Base-by-base conservation (phyloP, 1,140 invertebrate genomes). In the Armadillidium nasatum region DNA sequence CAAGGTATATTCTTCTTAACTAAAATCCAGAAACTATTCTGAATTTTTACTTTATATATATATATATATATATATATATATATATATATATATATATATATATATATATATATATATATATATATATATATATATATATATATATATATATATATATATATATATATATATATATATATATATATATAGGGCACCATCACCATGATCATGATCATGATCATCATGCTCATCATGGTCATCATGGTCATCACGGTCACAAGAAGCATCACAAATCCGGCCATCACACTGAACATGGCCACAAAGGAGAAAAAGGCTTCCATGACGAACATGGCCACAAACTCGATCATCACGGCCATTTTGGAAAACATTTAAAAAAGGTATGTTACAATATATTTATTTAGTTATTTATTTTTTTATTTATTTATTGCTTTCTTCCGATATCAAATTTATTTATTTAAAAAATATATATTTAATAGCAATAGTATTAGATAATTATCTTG, bases 171-270 rank as follows among this genome's bases (percentile, higher is more conserved):
- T 22, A 22, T 66, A 66, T n/a, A 66, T 66, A 66, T 66, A 22
- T 66, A 66, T n/a, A 22, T n/a, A n/a, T 66, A 21, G 74, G 83
- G 73, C 82, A 82, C 67, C 83, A 73, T 78, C 82, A 82, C 72
- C 83, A 82, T 67, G 79, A 81, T 7, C 82, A 82, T 75, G 82
- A 83, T 75, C 82, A 82, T 60, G 82, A 83, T 60, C 82, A 81
- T 46, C 81, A 78, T 11, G 73, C 81, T 19, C 67, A 82, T 22
- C 74, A 82, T 33, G 80, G 79, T 54, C 82, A 79, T 71, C 80
- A 83, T 60, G 81, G 83, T 33, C 75, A 82, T 73, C 54, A 74
- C n/a, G 76, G 76, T 23, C 73, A 76, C 44, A 79, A 77, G 33
- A 82, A 79, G 19, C 70, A 81, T 60, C 78, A 81, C 75, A 54